Percentiles rank a stretch among this genome's conserved stretches.
phyloP scores from a whole-genome alignment of 1,140 invertebrate species.

The Vanessa atalanta region DNA sequence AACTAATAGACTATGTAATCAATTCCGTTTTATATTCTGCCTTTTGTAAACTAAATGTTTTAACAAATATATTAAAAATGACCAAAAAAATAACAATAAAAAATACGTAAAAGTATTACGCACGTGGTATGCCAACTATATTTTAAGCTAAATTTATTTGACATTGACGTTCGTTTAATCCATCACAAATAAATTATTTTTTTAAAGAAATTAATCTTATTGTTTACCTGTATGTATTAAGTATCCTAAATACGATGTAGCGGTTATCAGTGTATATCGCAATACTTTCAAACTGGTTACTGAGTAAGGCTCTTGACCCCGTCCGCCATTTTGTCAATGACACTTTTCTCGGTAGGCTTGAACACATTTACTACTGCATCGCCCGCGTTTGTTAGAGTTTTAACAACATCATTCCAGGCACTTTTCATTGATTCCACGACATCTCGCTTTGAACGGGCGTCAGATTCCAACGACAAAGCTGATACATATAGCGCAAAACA shows the following conservation, averaged over 20 bases:
- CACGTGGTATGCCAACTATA: too few species aligned
- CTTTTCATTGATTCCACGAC: slow-evolving; percentile 72
- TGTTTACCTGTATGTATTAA: neutral
- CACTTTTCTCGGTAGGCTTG: slow-evolving; percentile 69
- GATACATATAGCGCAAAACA: slow-evolving; percentile 41
- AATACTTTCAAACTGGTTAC: slow-evolving; percentile 40
- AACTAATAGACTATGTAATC: too few species aligned
- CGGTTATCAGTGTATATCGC: neutral
- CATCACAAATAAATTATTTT: too few species aligned
- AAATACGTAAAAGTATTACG: too few species aligned
- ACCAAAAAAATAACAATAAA: too few species aligned
- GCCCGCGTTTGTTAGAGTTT: slow-evolving; percentile 60
- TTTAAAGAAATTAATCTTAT: neutral
- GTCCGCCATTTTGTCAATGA: slow-evolving; percentile 65
- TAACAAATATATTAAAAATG: too few species aligned
- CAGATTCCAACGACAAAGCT: slow-evolving; percentile 41
- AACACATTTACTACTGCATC: slow-evolving; percentile 70
- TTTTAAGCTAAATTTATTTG: neutral
- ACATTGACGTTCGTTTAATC: neutral
- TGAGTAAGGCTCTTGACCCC: slow-evolving; percentile 54
- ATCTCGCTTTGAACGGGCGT: slow-evolving; percentile 53
- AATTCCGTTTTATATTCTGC: too few species aligned
- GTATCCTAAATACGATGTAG: neutral
- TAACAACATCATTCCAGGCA: slow-evolving; percentile 67
- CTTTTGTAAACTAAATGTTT: too few species aligned